Base-by-base conservation (phyloP, 2,113 vertebrate genomes). In the Rattus rattus region DNA sequence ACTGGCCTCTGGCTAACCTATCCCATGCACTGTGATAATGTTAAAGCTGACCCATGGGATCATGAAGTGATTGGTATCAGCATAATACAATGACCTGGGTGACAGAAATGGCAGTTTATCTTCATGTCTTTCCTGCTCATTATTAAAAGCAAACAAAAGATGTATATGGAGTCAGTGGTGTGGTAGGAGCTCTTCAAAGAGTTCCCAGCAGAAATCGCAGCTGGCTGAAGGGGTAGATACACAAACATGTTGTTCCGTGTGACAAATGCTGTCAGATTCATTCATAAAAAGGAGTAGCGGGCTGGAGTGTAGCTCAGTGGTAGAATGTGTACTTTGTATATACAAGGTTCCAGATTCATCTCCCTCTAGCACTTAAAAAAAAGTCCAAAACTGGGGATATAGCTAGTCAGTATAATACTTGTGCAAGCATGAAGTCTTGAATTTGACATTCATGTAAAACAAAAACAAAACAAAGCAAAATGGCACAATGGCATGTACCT, bases 11-110 rank as follows among this genome's bases (percentile, higher is more conserved):
- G 19, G 19, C 49, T 20, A 10, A 49, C 47, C 54, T 63, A 10
- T 16, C 67, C 28, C 11, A 0, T 12, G 8, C 1, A 3, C 5
- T 5, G 17, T 28, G 47, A 33, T 20, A 24, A 61, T 19, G 3
- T 30, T 49, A 26, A 33, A 22, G 16, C 54, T 83, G 54, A 86
- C 30, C 70, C 61, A 14, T 56, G 36, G 36, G 79, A 22, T 28
- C 19, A 4, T 26, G 70, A 36, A 63, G 11, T 17, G 73, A 88
- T 39, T 61, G 63, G 52, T 70, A 33, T 61, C 33, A 67, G 85
- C 61, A 89, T 26, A 61, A 89, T 33, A 30, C 75, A 84, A 63
- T 28, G 39, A 80, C 63, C 39, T 59, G 95, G 52, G 56, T 73
- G 87, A 76, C 30, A 1, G 39, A 86, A 86, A 67, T 61, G 47